These are phyloP conservation scores for Coranthus polyacanthus DNA, from an alignment of 2,797 vertebrate species.

Conservation along the genomic window DNA sequence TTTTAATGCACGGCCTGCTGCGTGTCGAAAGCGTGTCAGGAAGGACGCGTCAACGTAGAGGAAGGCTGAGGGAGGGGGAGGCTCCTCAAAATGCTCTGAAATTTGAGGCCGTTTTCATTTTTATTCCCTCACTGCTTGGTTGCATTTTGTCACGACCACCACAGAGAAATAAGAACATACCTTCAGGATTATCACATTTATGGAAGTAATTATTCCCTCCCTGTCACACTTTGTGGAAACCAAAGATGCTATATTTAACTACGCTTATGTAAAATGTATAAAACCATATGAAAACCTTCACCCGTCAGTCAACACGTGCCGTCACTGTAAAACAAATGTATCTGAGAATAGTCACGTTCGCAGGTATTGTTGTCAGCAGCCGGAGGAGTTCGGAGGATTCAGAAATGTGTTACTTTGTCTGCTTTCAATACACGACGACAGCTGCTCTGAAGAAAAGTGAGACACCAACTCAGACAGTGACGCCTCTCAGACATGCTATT, in stretches of 20 bases:
- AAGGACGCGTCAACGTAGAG: constrained; percentile 30
- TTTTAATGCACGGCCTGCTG: constrained; percentile 32
- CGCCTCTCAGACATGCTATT: constrained; percentile 8
- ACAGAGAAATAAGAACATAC: constrained; percentile 27
- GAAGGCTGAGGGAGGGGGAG: constrained; percentile 13
- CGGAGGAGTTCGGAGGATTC: not conserved
- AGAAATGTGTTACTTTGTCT: constrained; percentile 51
- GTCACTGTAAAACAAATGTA: constrained; percentile 1
- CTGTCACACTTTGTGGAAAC: too few species aligned
- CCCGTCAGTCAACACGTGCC: constrained; percentile 18
- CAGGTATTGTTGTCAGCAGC: constrained; percentile 33
- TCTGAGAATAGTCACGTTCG: constrained; percentile 44
- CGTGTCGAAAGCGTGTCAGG: constrained; percentile 50
- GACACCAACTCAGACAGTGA: constrained; percentile 19
- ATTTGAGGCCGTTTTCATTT: too few species aligned
- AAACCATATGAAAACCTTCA: constrained; percentile 8
- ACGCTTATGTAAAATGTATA: too few species aligned
- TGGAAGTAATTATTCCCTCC: constrained; percentile 53
- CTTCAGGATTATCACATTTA: constrained; percentile 47
- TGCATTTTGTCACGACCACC: constrained; percentile 38
- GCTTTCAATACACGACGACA: constrained; percentile 44
- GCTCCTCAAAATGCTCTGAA: constrained; percentile 45
- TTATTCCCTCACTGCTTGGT: constrained; percentile 48
- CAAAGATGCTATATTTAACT: too few species aligned
- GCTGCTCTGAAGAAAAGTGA: constrained; percentile 32